phyloP scores from a whole-genome alignment of 2,888 invertebrate genomes.

The Trichopoda pennipes region DNA sequence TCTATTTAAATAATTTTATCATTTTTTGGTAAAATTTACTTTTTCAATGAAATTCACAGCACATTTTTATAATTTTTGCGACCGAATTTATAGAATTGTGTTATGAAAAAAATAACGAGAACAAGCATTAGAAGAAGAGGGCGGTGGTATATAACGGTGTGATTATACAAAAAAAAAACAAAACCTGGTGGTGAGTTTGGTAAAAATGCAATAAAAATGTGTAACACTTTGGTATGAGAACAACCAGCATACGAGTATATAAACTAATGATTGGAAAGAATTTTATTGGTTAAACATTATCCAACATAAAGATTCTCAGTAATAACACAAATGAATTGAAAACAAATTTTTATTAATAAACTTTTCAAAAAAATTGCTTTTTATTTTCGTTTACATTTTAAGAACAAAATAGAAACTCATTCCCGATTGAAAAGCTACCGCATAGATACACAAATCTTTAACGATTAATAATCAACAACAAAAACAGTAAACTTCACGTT shows the following conservation, averaged over 20 bases:
- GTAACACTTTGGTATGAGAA: slow-evolving; percentile 17
- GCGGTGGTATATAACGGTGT: slow-evolving; percentile 53
- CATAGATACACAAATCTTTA: slow-evolving; percentile 71
- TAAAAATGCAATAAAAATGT: slow-evolving; percentile 19
- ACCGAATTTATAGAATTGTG: slow-evolving; percentile 52
- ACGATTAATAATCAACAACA: slow-evolving; percentile 63
- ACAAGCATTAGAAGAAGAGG: slow-evolving; percentile 51
- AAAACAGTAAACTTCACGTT: slow-evolving; percentile 40
- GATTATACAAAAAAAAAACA: slow-evolving; percentile 18
- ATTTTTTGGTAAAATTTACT: slow-evolving; percentile 29
- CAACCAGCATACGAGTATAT: slow-evolving; percentile 6
- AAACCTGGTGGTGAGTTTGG: slow-evolving; percentile 58
- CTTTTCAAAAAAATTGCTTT: neutral
- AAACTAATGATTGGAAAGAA: slow-evolving; percentile 20
- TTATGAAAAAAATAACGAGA: slow-evolving; percentile 40
- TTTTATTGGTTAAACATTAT: neutral
- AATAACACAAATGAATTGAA: slow-evolving; percentile 1
- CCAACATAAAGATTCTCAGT: slow-evolving; percentile 9
- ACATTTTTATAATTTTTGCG: slow-evolving; percentile 52
- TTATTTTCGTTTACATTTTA: slow-evolving; percentile 7
- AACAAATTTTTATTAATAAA: slow-evolving; percentile 26
- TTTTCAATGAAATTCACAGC: slow-evolving; percentile 20
- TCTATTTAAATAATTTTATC: neutral
- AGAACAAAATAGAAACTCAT: slow-evolving; percentile 33
- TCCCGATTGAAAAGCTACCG: slow-evolving; percentile 65